Conservation (phyloP, 2,113 vertebrate genomes). For the Ramphastos sulfuratus region DNA sequence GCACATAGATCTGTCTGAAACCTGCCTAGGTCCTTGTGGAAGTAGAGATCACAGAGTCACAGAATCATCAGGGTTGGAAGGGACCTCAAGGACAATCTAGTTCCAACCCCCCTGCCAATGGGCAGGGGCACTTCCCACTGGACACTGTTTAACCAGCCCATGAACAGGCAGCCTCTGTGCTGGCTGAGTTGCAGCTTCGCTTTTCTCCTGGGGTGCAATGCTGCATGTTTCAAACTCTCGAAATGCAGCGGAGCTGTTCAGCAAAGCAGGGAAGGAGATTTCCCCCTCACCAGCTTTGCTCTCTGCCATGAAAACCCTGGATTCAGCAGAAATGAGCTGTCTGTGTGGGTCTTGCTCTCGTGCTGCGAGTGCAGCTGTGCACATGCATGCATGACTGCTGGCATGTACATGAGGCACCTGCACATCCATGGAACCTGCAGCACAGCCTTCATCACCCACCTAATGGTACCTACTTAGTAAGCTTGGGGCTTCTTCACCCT, state of each 20-base stretch:
- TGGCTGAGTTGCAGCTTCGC: neutral
- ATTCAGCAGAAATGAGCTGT: neutral
- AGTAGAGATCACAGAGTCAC: neutral
- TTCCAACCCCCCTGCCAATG: too few relatives aligned
- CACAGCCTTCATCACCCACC: neutral
- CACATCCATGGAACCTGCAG: neutral
- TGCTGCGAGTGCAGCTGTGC: neutral
- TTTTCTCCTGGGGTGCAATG: neutral
- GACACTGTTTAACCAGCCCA: neutral
- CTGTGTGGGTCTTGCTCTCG: neutral
- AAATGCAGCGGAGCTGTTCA: neutral
- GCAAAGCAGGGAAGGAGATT: neutral
- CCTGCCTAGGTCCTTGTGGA: neutral
- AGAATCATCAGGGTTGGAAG: too few relatives aligned
- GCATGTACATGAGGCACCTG: accelerated
- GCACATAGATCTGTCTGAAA: neutral
- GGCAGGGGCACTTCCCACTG: too few relatives aligned
- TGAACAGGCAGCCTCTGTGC: neutral
- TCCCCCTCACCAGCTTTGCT: neutral
- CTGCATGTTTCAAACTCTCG: neutral
- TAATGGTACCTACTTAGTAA: neutral
- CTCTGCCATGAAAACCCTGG: neutral
- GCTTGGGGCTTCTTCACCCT: neutral
- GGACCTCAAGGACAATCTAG: too few relatives aligned
- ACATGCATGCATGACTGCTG: neutral